Percentiles rank a stretch among this genome's conserved stretches.
phyloP scores from a whole-genome alignment of 2,888 invertebrate species.

The Bombylius major region DNA sequence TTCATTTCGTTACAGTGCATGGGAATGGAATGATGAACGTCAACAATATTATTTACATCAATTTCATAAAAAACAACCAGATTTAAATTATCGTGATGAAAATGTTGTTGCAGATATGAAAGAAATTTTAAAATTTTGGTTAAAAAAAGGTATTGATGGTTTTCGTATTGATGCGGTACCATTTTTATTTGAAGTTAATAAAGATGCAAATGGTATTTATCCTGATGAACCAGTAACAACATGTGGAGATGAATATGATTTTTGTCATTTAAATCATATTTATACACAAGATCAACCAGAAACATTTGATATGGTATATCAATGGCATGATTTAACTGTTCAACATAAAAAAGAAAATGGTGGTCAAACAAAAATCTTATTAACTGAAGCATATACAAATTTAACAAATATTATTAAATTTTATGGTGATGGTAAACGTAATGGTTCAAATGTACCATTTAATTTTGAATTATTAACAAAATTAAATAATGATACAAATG shows the following conservation, averaged over 20 bases:
- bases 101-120: constrained; percentile 40
- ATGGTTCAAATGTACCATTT: constrained; percentile 50
- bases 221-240: constrained; percentile 39
- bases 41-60: constrained; percentile 52
- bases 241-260: constrained; percentile 38
- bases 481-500: constrained; percentile 37
- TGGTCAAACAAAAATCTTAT: constrained; percentile 38
- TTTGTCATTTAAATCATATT: constrained; percentile 42
- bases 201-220: constrained; percentile 34
- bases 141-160: constrained; percentile 65
- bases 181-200: constrained; percentile 15
- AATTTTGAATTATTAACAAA: constrained; percentile 49
- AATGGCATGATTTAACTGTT: constrained; percentile 44
- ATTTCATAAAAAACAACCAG: constrained; percentile 47
- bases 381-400: constrained; percentile 49
- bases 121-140: constrained; percentile 56
- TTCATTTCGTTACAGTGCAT: constrained; percentile 40
- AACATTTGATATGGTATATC: constrained; percentile 43
- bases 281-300: constrained; percentile 48
- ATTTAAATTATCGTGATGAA: constrained; percentile 48
- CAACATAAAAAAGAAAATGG: constrained; percentile 30
- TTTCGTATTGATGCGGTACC: constrained; percentile 58
- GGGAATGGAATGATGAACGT: constrained; percentile 50
- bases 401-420: constrained; percentile 45
- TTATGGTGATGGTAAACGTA: constrained; percentile 39